Base-by-base conservation (phyloP, 2,113 vertebrate genomes). In the Alectura lathami region DNA sequence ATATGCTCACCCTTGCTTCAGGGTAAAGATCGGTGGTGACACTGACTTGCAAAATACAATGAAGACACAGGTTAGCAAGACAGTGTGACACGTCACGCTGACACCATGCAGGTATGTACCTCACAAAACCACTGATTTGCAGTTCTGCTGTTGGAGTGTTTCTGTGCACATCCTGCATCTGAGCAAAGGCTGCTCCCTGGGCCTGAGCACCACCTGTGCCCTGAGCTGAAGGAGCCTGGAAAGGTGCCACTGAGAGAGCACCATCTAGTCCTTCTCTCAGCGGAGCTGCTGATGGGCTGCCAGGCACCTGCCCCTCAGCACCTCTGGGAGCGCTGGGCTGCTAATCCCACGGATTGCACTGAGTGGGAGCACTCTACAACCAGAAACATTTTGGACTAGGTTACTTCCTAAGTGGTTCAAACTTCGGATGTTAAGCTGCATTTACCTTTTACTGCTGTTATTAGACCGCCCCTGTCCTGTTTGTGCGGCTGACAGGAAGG, bases 31-130 rank as follows among this genome's bases (percentile, higher is more conserved):
- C 72, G 4, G 1, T 1, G 40, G 74, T 7, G 89, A 91, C 17
- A 62, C 51, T 30, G 93, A 73, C 64, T 86, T 2, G 85, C 59
- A 50, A 50, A 70, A 22, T 24, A 80, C 79, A 51, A 69, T 2
- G 72, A 13, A 59, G 53, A 91, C 96, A 88, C n/a, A 66, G 85
- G 86, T 45, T 30, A 14, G 66, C 3, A 42, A 78, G 88, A 17
- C 2, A 18, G 51, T 48, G 90, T 4, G 89, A 68, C 95, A 75
- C 5, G 72, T 14, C 84, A 83, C 27, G 5, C 59, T 51, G 89
- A 74, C 91, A 88, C 72, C 94, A 94, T 77, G 91, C 95, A 93
- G 87, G 81, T 40, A 42, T 8, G 83, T 62, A 11, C 51, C 43
- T 60, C 78, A 77, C 57, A 1, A 70, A 69, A 29, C 8, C 3